Evolutionary conservation across 2,797 vertebrate genomes (phyloP).

Genomic region (Clarias pachynema): DNA sequence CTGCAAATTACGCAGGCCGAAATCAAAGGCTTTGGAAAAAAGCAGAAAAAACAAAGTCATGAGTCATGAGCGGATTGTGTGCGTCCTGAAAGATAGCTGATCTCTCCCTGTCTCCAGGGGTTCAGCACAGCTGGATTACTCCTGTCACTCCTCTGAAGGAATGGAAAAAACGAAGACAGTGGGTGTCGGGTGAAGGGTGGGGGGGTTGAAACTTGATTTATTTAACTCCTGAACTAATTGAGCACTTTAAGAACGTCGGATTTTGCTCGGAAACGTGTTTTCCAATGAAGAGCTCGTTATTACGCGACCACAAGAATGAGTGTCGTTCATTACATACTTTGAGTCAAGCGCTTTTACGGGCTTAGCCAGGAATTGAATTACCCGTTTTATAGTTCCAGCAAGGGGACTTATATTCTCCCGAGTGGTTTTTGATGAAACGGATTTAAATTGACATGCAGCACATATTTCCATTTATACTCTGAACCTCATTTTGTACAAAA

Average conservation of each 20-base stretch:
- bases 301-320: constrained; percentile 36
- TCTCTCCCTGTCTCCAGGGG: constrained; percentile 33
- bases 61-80: constrained; percentile 55
- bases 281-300: constrained; percentile 43
- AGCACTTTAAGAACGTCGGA: constrained; percentile 33
- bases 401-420: neutral
- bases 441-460: constrained; percentile 13
- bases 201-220: constrained; percentile 38
- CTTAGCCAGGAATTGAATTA: constrained; percentile 47
- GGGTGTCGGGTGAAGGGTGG: neutral
- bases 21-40: constrained; percentile 54
- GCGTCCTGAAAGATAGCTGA: constrained; percentile 44
- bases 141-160: constrained; percentile 46
- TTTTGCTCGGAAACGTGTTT: constrained; percentile 41
- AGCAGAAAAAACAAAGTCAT: constrained; percentile 34
- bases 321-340: constrained; percentile 41
- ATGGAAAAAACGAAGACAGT: constrained; percentile 24
- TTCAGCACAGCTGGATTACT: constrained; percentile 50
- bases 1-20: constrained; percentile 52
- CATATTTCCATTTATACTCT: constrained; percentile 17
- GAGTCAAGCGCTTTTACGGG: constrained; percentile 34
- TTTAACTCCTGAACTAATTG: constrained; percentile 50
- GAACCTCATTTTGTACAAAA: neutral
- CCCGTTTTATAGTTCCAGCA: constrained; percentile 31
- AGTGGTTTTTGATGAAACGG: constrained; percentile 43